These are phyloP conservation scores for Lasioglossum villosulum DNA, from an alignment of 2,888 invertebrate genomes.

Conservation along the genomic window DNA sequence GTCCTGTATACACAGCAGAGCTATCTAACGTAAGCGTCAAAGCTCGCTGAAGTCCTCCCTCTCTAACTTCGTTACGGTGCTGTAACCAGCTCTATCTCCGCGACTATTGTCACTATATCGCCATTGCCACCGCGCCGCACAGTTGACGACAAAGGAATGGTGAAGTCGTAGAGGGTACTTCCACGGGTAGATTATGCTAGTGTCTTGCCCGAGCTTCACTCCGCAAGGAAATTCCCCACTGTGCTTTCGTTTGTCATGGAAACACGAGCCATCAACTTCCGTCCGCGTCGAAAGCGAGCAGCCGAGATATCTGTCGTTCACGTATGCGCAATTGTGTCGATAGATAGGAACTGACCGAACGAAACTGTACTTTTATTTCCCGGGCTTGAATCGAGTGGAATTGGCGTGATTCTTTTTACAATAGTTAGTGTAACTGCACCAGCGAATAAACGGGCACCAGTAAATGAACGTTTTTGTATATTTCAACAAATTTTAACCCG, in stretches of 20 bases:
- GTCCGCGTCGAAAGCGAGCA: neutral
- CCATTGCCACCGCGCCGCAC: neutral
- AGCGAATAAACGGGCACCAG: too few species aligned
- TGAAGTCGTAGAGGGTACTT: neutral
- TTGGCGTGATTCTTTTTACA: neutral
- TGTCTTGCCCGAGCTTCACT: neutral
- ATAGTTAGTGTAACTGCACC: too few species aligned
- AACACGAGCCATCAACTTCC: neutral
- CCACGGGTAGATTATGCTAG: neutral
- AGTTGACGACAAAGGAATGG: neutral
- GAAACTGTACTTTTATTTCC: neutral
- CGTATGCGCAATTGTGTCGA: neutral
- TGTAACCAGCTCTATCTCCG: neutral
- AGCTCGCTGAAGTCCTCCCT: neutral
- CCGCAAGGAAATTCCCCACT: neutral
- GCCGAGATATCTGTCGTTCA: neutral
- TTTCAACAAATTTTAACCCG: too few species aligned
- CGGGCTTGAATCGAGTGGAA: neutral
- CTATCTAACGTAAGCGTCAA: neutral
- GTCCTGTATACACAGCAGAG: neutral
- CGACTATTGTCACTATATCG: neutral
- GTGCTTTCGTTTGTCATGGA: neutral
- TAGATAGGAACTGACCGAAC: neutral
- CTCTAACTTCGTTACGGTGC: neutral
- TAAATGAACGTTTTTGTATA: too few species aligned